Conservation (phyloP, 2,888 invertebrate species). For the Megamerina dolium region DNA sequence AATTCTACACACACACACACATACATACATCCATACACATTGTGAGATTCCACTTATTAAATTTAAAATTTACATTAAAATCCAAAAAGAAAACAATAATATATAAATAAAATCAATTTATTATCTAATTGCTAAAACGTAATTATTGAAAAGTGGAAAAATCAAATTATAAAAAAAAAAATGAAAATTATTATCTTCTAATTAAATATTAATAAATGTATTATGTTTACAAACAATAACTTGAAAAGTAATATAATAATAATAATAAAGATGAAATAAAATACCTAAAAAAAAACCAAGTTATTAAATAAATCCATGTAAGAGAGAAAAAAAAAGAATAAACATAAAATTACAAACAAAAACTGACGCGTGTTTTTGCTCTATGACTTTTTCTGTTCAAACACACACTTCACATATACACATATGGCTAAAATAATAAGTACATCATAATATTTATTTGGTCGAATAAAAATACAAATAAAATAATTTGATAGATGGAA, state of each 20-base stretch:
- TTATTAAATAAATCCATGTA: slow-evolving; percentile 35
- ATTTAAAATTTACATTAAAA: slow-evolving; percentile 14
- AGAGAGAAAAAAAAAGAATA: slow-evolving; percentile 17
- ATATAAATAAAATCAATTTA: slow-evolving; percentile 17
- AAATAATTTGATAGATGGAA: too few species aligned
- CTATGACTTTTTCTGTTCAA: neutral
- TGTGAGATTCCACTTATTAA: slow-evolving; percentile 8
- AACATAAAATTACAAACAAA: slow-evolving; percentile 3
- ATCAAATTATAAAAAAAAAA: slow-evolving; percentile 1
- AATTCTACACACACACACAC: slow-evolving; percentile 2
- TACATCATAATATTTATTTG: slow-evolving; percentile 3
- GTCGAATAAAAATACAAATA: too few species aligned
- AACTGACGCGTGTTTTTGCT: too few species aligned
- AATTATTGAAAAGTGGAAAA: neutral
- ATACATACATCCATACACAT: too few species aligned
- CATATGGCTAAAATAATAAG: neutral
- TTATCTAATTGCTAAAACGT: slow-evolving; percentile 20
- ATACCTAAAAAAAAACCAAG: slow-evolving; percentile 33
- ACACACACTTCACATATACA: neutral
- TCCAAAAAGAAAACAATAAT: slow-evolving; percentile 9
- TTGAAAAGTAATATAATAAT: slow-evolving; percentile 19
- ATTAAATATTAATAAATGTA: slow-evolving; percentile 40
- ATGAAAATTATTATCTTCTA: slow-evolving; percentile 29
- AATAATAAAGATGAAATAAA: slow-evolving; percentile 26
- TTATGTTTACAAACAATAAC: slow-evolving; percentile 35